Evolutionary conservation across 92 coral and sea anemone species (phyloP).

Genomic region (Blastomussa wellsi): DNA sequence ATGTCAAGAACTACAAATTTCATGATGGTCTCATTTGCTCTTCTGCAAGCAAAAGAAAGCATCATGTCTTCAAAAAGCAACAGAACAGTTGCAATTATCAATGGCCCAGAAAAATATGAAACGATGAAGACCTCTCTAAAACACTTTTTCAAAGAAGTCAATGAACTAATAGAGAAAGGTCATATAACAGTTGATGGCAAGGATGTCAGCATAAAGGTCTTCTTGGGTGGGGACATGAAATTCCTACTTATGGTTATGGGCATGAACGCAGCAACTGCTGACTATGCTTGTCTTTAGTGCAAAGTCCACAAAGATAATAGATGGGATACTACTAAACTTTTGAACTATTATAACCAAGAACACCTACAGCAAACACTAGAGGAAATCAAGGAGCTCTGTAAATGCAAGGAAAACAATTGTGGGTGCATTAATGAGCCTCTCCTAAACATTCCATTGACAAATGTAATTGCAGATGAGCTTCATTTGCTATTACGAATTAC

Average conservation of each 20-base stretch:
- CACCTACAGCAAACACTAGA: constrained; percentile 28
- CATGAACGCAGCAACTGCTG: constrained; percentile 22
- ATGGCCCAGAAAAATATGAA: constrained; percentile 55
- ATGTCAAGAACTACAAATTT: constrained; percentile 64
- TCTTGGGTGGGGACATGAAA: constrained; percentile 51
- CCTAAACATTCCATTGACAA: constrained; percentile 33
- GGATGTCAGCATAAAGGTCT: constrained; percentile 40
- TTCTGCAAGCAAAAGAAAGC: constrained; percentile 36
- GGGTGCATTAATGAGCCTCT: constrained; percentile 55
- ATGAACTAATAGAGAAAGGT: constrained; percentile 33
- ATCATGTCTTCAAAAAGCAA: constrained; percentile 63
- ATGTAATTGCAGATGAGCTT: constrained; percentile 67
- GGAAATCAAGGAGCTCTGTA: constrained; percentile 27
- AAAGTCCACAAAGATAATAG: constrained; percentile 51
- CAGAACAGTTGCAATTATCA: constrained; percentile 52
- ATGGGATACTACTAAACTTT: constrained; percentile 52
- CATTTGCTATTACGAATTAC: constrained; percentile 67
- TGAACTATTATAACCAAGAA: constrained; percentile 27
- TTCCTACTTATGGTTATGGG: constrained; percentile 57
- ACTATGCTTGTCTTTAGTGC: constrained; percentile 67
- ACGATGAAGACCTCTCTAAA: constrained; percentile 41
- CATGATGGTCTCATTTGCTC: constrained; percentile 62
- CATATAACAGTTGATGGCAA: constrained; percentile 41
- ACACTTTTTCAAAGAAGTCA: constrained; percentile 36
- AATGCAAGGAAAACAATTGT: constrained; percentile 29